Conservation (phyloP, 2,113 vertebrate species). For the Dolichotis patagonum region DNA sequence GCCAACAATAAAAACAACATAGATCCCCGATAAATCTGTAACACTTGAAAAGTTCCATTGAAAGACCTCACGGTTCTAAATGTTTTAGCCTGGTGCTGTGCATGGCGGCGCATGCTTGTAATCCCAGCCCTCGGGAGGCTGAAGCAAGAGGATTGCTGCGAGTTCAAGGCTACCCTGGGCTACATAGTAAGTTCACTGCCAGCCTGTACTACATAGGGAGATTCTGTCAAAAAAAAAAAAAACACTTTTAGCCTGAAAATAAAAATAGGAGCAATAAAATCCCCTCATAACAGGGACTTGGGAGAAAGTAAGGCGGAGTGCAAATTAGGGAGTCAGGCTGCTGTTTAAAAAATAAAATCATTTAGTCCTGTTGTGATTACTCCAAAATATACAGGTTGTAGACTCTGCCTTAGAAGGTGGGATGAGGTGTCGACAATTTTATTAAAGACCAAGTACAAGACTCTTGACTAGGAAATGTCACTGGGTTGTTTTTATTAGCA, state of each 20-base stretch:
- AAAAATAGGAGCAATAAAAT: not conserved
- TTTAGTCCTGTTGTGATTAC: not conserved
- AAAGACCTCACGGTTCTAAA: not conserved
- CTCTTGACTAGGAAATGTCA: not conserved
- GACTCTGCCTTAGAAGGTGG: not conserved
- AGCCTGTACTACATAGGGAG: not conserved
- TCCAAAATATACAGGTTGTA: not conserved
- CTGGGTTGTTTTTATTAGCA: too few relatives aligned
- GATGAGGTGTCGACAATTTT: accelerated
- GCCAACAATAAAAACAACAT: not conserved
- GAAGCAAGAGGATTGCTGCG: not conserved
- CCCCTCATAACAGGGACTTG: not conserved
- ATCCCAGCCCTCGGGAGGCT: not conserved
- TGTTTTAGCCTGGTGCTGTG: not conserved
- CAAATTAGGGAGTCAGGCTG: not conserved
- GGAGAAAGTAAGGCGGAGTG: not conserved
- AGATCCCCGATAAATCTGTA: not conserved
- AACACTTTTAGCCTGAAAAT: not conserved
- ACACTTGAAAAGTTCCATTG: not conserved
- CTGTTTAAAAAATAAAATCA: not conserved
- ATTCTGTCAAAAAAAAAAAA: not conserved
- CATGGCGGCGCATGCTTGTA: not conserved
- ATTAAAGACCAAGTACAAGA: not conserved
- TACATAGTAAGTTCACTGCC: not conserved
- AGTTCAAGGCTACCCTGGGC: not conserved